A percentile compares a stretch with the other conserved stretches of the same genome.
Conservation (phyloP, 2,888 invertebrate genomes). For the Dynastes maya region DNA sequence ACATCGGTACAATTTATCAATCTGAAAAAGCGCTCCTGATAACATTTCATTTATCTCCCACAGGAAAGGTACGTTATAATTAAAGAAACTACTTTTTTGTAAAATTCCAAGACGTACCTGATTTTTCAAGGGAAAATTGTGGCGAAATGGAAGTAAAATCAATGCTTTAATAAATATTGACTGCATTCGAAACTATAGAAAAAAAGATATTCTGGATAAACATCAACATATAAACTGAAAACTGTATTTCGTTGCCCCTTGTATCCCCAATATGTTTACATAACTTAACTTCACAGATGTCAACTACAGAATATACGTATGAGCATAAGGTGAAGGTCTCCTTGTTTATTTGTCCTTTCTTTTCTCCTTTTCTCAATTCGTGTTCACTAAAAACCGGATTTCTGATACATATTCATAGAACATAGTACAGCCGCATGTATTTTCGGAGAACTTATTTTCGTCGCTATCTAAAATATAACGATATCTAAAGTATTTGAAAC, state of each 20-base stretch:
- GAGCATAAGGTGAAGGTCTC: conserved; percentile 59
- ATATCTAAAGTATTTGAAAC: conserved; percentile 25
- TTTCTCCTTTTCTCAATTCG: conserved; percentile 42
- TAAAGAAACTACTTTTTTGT: no score
- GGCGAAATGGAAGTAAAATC: no score
- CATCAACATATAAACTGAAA: neutral
- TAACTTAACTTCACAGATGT: conserved; percentile 3
- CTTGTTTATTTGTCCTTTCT: conserved; percentile 53
- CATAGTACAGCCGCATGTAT: neutral
- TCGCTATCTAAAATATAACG: conserved; percentile 19
- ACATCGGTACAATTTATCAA: no score
- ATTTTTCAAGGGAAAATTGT: no score
- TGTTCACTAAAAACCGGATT: conserved; percentile 60
- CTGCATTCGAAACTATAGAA: no score
- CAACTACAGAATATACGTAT: neutral
- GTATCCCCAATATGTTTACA: neutral
- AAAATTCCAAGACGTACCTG: no score
- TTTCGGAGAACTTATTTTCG: conserved; percentile 22
- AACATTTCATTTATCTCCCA: no score
- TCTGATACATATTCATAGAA: conserved; percentile 63
- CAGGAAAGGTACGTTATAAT: no score
- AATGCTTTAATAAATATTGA: no score
- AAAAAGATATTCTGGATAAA: no score
- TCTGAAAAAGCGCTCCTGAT: no score
- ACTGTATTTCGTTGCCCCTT: neutral